Percentiles rank a stretch among this genome's conserved stretches.
phyloP scores from a whole-genome alignment of 2,797 vertebrate species.

The Tachyglossus aculeatus region DNA sequence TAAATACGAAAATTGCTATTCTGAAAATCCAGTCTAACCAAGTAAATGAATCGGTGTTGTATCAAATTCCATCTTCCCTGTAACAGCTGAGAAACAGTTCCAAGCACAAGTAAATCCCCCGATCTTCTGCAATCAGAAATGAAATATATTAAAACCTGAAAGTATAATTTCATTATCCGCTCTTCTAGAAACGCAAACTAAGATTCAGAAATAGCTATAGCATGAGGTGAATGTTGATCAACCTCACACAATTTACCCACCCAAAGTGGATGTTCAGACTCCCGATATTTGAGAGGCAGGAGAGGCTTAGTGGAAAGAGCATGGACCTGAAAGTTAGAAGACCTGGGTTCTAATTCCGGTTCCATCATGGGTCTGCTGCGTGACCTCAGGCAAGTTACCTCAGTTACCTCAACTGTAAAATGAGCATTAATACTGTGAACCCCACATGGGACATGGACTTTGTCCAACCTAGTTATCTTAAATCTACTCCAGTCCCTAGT shows the following conservation, averaged over 20 bases:
- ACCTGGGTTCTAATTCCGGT: too few relatives aligned
- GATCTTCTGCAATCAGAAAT: slow-evolving; percentile 50
- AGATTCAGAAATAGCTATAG: slow-evolving; percentile 38
- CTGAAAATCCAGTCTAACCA: slow-evolving; percentile 63
- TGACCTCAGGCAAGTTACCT: too few relatives aligned
- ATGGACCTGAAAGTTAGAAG: too few relatives aligned
- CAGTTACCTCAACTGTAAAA: too few relatives aligned
- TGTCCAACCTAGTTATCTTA: too few relatives aligned
- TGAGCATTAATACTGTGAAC: too few relatives aligned
- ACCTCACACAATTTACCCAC: neutral
- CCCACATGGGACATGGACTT: too few relatives aligned
- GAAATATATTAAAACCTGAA: slow-evolving; percentile 58
- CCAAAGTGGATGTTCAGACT: neutral
- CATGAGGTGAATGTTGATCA: slow-evolving; percentile 19
- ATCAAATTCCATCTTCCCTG: slow-evolving; percentile 52
- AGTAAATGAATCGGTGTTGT: slow-evolving; percentile 54
- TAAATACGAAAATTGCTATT: slow-evolving; percentile 69
- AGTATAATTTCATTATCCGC: slow-evolving; percentile 58
- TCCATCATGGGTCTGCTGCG: too few relatives aligned
- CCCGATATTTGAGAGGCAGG: neutral
- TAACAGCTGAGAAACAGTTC: slow-evolving; percentile 38
- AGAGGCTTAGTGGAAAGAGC: neutral
- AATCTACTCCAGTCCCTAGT: too few relatives aligned
- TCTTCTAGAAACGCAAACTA: slow-evolving; percentile 51
- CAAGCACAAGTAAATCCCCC: slow-evolving; percentile 38